These are phyloP conservation scores for Lepus oiostolus DNA, from an alignment of 2,797 vertebrate genomes.

Conservation along the genomic window DNA sequence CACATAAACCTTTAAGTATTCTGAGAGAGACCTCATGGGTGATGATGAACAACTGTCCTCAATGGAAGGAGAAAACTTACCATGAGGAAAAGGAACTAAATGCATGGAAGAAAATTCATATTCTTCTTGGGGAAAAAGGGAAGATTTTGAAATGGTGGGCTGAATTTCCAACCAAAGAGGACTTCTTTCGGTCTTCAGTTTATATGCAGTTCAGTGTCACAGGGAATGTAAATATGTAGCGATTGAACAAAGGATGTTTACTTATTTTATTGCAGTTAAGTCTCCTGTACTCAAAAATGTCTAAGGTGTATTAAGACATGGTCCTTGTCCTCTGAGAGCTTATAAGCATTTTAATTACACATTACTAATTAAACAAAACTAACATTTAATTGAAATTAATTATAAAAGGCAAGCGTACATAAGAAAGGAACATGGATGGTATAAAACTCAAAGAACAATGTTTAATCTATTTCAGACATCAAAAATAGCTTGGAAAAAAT, in stretches of 20 bases:
- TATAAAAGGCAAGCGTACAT: constrained; percentile 60
- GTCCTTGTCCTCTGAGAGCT: constrained; percentile 62
- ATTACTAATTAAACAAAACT: constrained; percentile 73
- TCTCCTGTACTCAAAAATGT: constrained; percentile 59
- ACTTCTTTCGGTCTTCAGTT: constrained; percentile 55
- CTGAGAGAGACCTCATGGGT: neutral
- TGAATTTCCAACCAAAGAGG: constrained; percentile 24
- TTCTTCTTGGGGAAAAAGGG: neutral
- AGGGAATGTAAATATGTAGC: constrained; percentile 22
- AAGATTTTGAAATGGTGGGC: neutral
- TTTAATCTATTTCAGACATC: constrained; percentile 54
- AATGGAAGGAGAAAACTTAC: constrained; percentile 3
- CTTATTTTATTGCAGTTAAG: constrained; percentile 62
- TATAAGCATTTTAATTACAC: constrained; percentile 75
- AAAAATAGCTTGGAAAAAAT: constrained; percentile 56
- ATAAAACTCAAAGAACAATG: constrained; percentile 59
- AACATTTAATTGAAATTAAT: constrained; percentile 78
- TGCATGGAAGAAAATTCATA: neutral
- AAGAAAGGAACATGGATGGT: constrained; percentile 54
- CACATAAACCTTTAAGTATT: neutral
- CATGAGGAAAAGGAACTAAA: constrained; percentile 1
- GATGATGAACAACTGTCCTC: neutral
- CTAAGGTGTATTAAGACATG: constrained; percentile 64
- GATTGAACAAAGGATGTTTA: constrained; percentile 27
- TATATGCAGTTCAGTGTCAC: constrained; percentile 14